Evolutionary conservation across 2,888 invertebrate genomes (phyloP), one percentile per base, ranked within the genome.

Genomic region (Volucella zonaria): DNA sequence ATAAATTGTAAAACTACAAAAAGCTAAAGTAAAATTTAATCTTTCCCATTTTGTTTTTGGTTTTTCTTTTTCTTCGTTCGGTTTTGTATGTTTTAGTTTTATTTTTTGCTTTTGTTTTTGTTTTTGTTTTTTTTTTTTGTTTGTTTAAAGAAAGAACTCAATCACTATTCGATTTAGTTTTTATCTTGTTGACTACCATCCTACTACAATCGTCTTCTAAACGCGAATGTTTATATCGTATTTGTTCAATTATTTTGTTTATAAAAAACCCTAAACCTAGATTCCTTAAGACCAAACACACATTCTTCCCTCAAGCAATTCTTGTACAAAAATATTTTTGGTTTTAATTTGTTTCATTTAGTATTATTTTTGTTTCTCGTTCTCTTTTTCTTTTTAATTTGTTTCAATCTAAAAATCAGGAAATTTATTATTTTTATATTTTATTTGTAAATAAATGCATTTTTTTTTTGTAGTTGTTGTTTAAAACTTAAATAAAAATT

Each of bases 181-280:
- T 62, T 68, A 4, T 70, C 12, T 54, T 43, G 15, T 73, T 82
- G 70, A 23, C 82, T 82, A 83, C 61, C 66, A 75, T 61, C 58
- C 23, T 62, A 68, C 52, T 73, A 66, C 54, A 71, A 71, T 73
- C 71, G 47, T 77, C 79, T 74, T 51, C 68, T 68, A 78, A 62
- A 74, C 74, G 45, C 79, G 66, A 79, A 83, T 83, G 64, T 68
- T 79, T 83, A 83, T 70, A 74, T 79, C 82, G 78, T 82, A 82
- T 82, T 82, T 70, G 38, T 54, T 68, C 40, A 59, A 52, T 73
- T 51, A 15, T 75, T 80, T 61, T 85, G 75, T 85, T 76, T 80
- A 80, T 80, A 85, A 85, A 82, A 85, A 83, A 80, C 71, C 80
- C 80, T 80, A 71, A 75, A 67, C 74, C 79, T 79, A 70, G 66